A percentile compares a stretch with the other conserved stretches of the same genome.
These are phyloP conservation scores for Drosophila subquinaria DNA, from an alignment of 2,888 invertebrate species.

Conservation along the genomic window DNA sequence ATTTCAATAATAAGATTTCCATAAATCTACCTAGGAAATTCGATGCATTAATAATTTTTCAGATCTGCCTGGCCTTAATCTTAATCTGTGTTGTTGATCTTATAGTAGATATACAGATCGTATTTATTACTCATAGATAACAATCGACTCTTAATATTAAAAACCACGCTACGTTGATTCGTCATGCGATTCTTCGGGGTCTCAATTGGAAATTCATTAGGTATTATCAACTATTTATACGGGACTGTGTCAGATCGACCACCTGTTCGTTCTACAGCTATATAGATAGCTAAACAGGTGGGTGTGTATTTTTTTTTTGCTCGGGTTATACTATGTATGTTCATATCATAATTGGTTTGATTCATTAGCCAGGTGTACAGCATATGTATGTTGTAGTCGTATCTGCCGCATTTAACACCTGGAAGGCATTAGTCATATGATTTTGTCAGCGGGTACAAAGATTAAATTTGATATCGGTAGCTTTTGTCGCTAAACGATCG, in stretches of 20 bases:
- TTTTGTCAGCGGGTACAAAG: constrained; percentile 45
- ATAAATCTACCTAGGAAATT: neutral
- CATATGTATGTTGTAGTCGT: constrained; percentile 35
- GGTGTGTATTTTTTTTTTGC: constrained; percentile 7
- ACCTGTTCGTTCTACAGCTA: constrained; percentile 40
- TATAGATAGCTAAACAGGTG: constrained; percentile 30
- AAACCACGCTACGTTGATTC: neutral
- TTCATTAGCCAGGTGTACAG: constrained; percentile 58
- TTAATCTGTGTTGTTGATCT: neutral
- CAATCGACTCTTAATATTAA: neutral
- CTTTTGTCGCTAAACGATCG: constrained; percentile 6
- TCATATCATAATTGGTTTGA: constrained; percentile 44
- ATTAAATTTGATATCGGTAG: constrained; percentile 30
- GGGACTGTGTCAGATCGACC: constrained; percentile 34
- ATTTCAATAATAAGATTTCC: too few relatives aligned
- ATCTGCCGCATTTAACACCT: constrained; percentile 49
- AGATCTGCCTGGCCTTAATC: neutral
- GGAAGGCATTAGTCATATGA: constrained; percentile 55
- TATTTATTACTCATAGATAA: neutral
- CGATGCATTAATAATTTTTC: neutral
- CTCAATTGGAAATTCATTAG: constrained; percentile 26
- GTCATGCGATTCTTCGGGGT: constrained; percentile 34
- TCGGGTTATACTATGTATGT: constrained; percentile 12
- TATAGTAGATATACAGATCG: neutral
- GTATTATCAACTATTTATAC: constrained; percentile 20